phyloP scores from a whole-genome alignment of 2,113 vertebrate species.

The Sialia sialis region DNA sequence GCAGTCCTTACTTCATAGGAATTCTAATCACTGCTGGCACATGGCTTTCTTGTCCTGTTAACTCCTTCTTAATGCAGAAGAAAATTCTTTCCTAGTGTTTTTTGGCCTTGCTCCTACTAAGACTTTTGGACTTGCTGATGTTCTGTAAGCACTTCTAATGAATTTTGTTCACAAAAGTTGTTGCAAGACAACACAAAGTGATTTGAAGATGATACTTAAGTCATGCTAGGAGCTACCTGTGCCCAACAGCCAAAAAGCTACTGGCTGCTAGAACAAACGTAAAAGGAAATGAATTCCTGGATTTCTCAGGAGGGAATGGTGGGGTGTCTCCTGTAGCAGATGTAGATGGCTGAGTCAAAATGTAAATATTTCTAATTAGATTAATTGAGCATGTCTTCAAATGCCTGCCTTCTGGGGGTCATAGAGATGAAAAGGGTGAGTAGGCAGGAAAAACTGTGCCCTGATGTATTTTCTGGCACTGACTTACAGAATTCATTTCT shows the following conservation, averaged over 20 bases:
- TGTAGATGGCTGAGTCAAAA: slow-evolving; percentile 1
- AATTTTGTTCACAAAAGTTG: neutral
- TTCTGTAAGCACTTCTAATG: neutral
- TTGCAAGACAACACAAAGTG: neutral
- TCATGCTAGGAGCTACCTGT: neutral
- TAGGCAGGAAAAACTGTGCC: neutral
- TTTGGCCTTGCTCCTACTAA: neutral
- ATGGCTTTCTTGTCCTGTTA: neutral
- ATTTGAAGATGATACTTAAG: neutral
- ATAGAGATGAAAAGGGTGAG: neutral
- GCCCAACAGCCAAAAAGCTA: neutral
- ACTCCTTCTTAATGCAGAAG: neutral
- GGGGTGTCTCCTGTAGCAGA: neutral
- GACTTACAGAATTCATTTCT: neutral
- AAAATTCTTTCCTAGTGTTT: neutral
- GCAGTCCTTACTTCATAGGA: neutral
- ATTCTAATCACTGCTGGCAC: neutral
- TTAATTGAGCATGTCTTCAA: slow-evolving; percentile 13
- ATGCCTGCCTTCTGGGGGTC: neutral
- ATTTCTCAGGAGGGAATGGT: neutral
- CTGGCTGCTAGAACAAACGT: neutral
- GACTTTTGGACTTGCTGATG: neutral
- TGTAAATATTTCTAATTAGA: neutral
- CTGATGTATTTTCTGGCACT: neutral
- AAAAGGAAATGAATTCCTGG: neutral